Evolutionary conservation across 2,113 vertebrate species (phyloP), one percentile per base, ranked within the genome.

Genomic region (Spea multiplicata): DNA sequence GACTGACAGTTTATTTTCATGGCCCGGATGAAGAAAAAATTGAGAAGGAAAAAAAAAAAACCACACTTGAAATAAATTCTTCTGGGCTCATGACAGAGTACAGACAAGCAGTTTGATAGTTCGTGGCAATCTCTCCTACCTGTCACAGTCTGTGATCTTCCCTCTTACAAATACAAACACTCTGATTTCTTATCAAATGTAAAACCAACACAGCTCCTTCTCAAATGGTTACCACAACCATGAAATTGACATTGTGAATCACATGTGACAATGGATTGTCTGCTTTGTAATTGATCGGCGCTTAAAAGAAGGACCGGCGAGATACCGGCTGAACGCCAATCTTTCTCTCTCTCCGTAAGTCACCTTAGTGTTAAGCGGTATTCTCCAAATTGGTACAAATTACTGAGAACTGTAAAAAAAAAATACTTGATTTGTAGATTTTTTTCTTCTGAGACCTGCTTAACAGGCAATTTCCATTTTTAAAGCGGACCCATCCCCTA

Each of bases 191-290:
- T 96, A 96, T 95, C 93, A 95, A 94, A 95, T 97, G 95, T 96
- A 95, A 91, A 98, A 95, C 93, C 92, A 90, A 92, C 84, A 81
- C 89, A 87, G 91, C 92, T 93, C 92, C 93, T 93, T 93, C 94
- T 92, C 93, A 96, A 98, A 94, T 85, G 94, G 93, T 95, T 96
- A 96, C 92, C 82, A 87, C 86, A 86, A 94, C 94, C 97, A 92
- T 96, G 96, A 96, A 97, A 97, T 95, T 96, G 97, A 97, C 96
- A 95, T 95, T 94, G 95, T 93, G 94, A 96, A 97, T 98, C 94
- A 92, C 89, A 94, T 93, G 93, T 95, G 96, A 96, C 95, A 94
- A 85, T 83, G 91, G 91, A 94, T 95, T 95, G 93, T 96, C 94
- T 92, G 91, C 86, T 83, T 91, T 73, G 94, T 97, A 98, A 98